A percentile compares a stretch with the other conserved stretches of the same genome.
Conservation (phyloP, 2,797 vertebrate species). For the Darevskia nairensis region DNA sequence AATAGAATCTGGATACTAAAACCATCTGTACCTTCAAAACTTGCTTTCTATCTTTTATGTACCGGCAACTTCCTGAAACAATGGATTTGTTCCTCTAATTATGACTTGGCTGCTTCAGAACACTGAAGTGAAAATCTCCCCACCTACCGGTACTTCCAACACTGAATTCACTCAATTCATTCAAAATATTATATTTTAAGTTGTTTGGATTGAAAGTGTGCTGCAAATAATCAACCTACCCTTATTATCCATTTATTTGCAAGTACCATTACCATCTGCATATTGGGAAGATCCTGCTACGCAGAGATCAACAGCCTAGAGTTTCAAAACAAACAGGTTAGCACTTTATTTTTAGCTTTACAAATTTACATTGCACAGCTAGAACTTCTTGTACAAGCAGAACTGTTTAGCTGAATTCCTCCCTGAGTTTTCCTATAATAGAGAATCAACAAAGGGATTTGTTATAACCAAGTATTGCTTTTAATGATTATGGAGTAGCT, state of each 20-base stretch:
- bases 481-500: too few relatives aligned
- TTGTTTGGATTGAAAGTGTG: background rate
- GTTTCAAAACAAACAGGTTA: background rate
- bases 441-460: too few relatives aligned
- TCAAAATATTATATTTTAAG: background rate
- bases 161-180: background rate
- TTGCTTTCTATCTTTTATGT: constrained; percentile 6
- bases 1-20: background rate
- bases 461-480: too few relatives aligned
- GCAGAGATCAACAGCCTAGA: background rate
- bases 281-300: background rate
- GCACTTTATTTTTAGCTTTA: background rate
- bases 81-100: background rate
- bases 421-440: too few relatives aligned
- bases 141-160: background rate
- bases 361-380: background rate
- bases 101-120: background rate
- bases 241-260: background rate
- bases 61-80: background rate
- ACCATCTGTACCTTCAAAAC: background rate
- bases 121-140: background rate
- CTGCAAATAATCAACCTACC: background rate
- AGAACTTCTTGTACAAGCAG: too few relatives aligned
- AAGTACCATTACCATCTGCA: background rate
- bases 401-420: too few relatives aligned